Base-by-base conservation (phyloP, 2,888 invertebrate species). In the Gari tellinella region DNA sequence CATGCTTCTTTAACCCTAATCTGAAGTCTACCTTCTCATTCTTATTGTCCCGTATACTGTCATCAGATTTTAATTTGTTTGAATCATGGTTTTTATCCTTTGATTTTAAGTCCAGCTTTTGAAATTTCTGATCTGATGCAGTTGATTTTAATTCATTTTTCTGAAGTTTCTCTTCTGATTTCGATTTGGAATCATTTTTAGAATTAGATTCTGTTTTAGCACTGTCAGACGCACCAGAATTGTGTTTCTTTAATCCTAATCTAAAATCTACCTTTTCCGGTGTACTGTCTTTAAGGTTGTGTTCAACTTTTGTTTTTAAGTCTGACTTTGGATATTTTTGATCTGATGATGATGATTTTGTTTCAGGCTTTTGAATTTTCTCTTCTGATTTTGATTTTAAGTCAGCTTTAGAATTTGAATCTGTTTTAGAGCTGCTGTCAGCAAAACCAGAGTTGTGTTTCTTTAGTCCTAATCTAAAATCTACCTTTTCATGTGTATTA, bases 111-210 rank as follows among this genome's bases (percentile, higher is more conserved):
- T 61, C 49, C 10, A 60, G 49, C 40, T 41, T 41, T 41, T 55
- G 60, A 19, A 64, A 64, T 0, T 49, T 43, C 15, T 40, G 40
- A 19, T 61, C 66, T 4, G 51, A 23, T 25, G 51, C 45, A 2
- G 66, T 48, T 12, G 66, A 65, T 48, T 62, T 66, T 48, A 53
- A 41, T 49, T 61, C 17, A 19, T 40, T 40, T 52, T 55, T 60
- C 58, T 64, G 41, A 49, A 60, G 25, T 58, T 49, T 52, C 2
- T 64, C 66, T 5, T 31, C 15, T 15, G 31, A 25, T 17, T 63
- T 58, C 17, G 73, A 68, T 37, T 73, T 73, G 25, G 60, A 21
- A n/a, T 53, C 40, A 31, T 26, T 56, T 63, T 15, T 65, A 49
- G 49, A 19, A 31, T 57, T 48, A 14, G 15, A 12, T 31, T 31